phyloP scores from a whole-genome alignment of 2,888 invertebrate genomes.

The Cheilosia variabilis region DNA sequence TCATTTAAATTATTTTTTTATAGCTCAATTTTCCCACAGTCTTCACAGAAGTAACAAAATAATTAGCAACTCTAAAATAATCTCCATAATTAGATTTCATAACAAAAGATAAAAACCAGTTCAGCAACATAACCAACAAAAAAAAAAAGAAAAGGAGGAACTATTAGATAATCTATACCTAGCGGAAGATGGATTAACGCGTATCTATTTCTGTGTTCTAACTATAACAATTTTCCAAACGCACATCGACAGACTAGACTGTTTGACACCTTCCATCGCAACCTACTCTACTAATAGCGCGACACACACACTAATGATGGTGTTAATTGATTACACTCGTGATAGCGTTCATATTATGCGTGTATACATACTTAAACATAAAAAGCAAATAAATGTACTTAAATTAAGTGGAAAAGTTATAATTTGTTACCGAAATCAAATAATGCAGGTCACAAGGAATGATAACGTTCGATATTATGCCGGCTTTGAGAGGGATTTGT shows the following conservation, averaged over 20 bases:
- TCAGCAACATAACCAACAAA: background rate
- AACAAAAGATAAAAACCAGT: constrained; percentile 22
- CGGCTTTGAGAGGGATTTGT: background rate
- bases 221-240: constrained; percentile 35
- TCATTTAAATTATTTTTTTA: constrained; percentile 17
- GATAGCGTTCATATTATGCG: constrained; percentile 18
- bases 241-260: constrained; percentile 55
- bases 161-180: constrained; percentile 41
- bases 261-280: constrained; percentile 65
- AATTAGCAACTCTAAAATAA: constrained; percentile 32
- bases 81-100: constrained; percentile 30
- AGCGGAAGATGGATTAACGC: constrained; percentile 12
- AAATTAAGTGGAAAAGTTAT: constrained; percentile 36
- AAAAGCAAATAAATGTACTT: constrained; percentile 6
- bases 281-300: constrained; percentile 30
- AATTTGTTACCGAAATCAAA: constrained; percentile 48
- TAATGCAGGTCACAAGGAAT: constrained; percentile 47
- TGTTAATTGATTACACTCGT: constrained; percentile 68
- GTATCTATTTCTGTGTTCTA: constrained; percentile 43
- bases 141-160: constrained; percentile 27
- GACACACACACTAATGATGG: constrained; percentile 53
- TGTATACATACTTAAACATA: background rate
- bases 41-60: constrained; percentile 15
- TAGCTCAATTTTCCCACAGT: constrained; percentile 9
- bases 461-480: constrained; percentile 12